Evolutionary conservation across 2,797 vertebrate genomes (phyloP).

Genomic region (Aplochiton taeniatus): DNA sequence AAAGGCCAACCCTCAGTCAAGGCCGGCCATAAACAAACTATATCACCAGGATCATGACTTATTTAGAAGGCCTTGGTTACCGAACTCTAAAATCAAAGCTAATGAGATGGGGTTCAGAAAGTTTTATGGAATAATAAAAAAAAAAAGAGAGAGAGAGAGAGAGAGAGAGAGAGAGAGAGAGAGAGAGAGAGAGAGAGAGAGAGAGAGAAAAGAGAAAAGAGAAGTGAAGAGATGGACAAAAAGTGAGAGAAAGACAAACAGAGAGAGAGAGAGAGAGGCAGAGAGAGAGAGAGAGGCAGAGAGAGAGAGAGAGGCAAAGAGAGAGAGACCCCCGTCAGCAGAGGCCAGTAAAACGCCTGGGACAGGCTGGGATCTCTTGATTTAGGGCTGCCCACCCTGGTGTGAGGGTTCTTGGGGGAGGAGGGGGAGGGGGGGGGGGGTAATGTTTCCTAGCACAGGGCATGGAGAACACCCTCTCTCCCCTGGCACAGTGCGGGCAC

Average conservation of each 20-base stretch:
- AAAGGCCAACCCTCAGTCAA: too few species aligned
- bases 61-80: too few species aligned
- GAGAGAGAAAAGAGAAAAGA: not conserved
- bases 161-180: too few species aligned
- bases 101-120: too few species aligned
- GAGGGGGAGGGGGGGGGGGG: conserved; percentile 3
- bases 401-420: not conserved
- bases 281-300: not conserved
- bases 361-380: conserved; percentile 19
- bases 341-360: conserved; percentile 10
- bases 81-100: too few species aligned
- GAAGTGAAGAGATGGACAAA: not conserved
- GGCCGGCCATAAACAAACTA: too few species aligned
- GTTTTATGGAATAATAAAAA: too few species aligned
- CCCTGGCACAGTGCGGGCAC: conserved; percentile 11
- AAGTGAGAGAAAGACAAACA: not conserved
- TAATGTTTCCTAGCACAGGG: conserved; percentile 28
- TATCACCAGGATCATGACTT: too few species aligned
- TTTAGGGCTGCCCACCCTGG: conserved; percentile 28
- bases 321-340: not conserved
- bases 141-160: too few species aligned
- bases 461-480: conserved; percentile 44
- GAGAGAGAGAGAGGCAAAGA: conserved; percentile 2
- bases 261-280: not conserved
- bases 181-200: too few species aligned